Percentiles rank a stretch among this genome's conserved stretches.
These are phyloP conservation scores for Aviceda cuculoides DNA, from an alignment of 2,797 vertebrate species.

Conservation along the genomic window DNA sequence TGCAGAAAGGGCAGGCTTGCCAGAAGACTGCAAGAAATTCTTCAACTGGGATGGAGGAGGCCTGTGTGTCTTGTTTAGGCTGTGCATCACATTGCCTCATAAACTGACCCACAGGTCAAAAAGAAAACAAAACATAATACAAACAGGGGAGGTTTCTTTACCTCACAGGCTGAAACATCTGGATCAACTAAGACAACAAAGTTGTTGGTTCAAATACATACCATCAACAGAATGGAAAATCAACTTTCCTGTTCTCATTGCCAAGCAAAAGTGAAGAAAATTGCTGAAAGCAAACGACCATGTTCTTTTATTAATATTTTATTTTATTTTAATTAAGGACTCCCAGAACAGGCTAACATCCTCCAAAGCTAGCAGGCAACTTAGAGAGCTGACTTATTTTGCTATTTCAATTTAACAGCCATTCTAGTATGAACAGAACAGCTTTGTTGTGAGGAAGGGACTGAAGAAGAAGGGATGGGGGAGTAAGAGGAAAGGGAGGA, in stretches of 20 bases:
- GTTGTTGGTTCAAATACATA: not conserved
- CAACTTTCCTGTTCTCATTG: not conserved
- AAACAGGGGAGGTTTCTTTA: not conserved
- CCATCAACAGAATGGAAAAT: not conserved
- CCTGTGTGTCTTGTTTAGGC: not conserved
- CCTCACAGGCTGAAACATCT: not conserved
- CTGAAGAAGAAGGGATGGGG: not conserved
- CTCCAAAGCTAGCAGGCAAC: conserved; percentile 6
- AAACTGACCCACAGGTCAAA: not conserved
- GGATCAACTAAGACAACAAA: not conserved
- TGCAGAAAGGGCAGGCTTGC: not conserved
- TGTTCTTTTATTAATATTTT: not conserved
- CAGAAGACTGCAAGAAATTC: not conserved
- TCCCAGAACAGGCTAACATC: not conserved
- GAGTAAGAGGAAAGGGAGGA: not conserved
- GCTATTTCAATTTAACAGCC: conserved; percentile 34
- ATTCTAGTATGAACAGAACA: not conserved
- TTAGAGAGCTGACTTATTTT: conserved; percentile 1
- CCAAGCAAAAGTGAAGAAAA: not conserved
- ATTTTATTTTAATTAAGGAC: conserved; percentile 2
- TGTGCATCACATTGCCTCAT: not conserved
- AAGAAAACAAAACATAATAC: not conserved
- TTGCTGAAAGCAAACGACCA: not conserved
- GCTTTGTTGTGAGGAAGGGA: not conserved
- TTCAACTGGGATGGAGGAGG: not conserved